phyloP scores from a whole-genome alignment of 2,888 invertebrate species.

The Plagodis pulveraria region DNA sequence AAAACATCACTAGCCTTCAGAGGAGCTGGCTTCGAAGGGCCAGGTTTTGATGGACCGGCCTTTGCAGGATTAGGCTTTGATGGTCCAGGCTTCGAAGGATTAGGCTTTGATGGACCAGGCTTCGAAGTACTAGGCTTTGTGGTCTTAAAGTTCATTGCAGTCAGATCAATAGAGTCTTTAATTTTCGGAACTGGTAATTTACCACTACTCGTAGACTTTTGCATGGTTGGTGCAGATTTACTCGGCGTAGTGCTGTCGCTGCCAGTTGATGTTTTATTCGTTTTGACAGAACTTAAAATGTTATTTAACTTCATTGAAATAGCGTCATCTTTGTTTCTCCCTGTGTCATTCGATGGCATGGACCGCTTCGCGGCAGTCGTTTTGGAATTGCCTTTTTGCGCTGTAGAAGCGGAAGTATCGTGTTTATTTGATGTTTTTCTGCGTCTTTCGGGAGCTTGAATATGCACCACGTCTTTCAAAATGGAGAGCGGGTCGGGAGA shows the following conservation, averaged over 20 bases:
- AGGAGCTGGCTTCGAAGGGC: conserved; percentile 1
- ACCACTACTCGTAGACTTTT: neutral
- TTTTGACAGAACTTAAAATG: conserved; percentile 2
- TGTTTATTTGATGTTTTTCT: neutral
- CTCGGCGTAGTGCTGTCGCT: neutral
- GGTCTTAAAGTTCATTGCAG: neutral
- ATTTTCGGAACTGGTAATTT: conserved; percentile 3
- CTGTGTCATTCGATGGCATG: neutral
- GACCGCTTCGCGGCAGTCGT: neutral
- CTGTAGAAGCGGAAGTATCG: neutral
- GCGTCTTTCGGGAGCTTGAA: conserved; percentile 51
- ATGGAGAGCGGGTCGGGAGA: conserved; percentile 58
- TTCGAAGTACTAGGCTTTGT: neutral
- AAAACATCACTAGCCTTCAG: neutral
- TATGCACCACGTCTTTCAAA: conserved; percentile 65
- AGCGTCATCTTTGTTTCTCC: neutral
- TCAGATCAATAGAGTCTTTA: conserved; percentile 25
- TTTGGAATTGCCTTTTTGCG: neutral
- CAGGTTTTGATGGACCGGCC: neutral
- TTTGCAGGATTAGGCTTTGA: neutral
- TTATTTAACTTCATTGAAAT: conserved; percentile 2
- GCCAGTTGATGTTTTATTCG: neutral
- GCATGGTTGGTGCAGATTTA: neutral
- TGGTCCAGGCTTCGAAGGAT: conserved; percentile 1
- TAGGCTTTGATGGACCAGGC: neutral